Conservation (phyloP, 1,140 invertebrate genomes). For the Microplitis demolitor region DNA sequence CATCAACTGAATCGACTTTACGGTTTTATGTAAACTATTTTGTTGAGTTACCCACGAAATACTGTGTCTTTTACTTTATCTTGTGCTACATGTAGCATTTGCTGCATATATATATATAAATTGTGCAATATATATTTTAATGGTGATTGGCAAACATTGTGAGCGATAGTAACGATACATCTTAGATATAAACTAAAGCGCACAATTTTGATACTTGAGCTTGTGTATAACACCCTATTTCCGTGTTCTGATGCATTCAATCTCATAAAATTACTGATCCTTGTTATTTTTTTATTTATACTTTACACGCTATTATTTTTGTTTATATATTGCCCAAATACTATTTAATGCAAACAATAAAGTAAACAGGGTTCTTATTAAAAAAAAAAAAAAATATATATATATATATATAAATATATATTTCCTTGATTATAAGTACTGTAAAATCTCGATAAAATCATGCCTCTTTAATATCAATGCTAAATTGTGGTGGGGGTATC, state of each 20-base stretch:
- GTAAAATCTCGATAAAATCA: too few species aligned
- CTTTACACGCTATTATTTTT: not conserved
- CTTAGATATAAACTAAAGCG: constrained; percentile 27
- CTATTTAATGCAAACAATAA: not conserved
- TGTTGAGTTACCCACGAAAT: not conserved
- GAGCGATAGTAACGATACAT: constrained; percentile 29
- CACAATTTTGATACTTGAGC: constrained; percentile 12
- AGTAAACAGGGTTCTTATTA: too few species aligned
- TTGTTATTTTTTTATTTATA: not conserved
- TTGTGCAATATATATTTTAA: constrained; percentile 24
- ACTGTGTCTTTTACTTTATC: not conserved
- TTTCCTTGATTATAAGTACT: too few species aligned
- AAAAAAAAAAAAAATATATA: too few species aligned
- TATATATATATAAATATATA: too few species aligned
- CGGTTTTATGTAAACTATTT: constrained; percentile 37
- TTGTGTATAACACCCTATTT: constrained; percentile 32
- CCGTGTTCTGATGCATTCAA: constrained; percentile 29
- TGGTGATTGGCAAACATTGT: constrained; percentile 34
- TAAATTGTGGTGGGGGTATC: too few species aligned
- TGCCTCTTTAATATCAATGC: too few species aligned
- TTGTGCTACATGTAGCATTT: too few species aligned
- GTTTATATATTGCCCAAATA: not conserved
- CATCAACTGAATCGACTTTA: constrained; percentile 34
- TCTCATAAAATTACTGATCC: constrained; percentile 26
- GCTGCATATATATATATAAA: not conserved